Evolutionary conservation across 2,113 vertebrate species (phyloP).

Genomic region (Rousettus leschenaultii): DNA sequence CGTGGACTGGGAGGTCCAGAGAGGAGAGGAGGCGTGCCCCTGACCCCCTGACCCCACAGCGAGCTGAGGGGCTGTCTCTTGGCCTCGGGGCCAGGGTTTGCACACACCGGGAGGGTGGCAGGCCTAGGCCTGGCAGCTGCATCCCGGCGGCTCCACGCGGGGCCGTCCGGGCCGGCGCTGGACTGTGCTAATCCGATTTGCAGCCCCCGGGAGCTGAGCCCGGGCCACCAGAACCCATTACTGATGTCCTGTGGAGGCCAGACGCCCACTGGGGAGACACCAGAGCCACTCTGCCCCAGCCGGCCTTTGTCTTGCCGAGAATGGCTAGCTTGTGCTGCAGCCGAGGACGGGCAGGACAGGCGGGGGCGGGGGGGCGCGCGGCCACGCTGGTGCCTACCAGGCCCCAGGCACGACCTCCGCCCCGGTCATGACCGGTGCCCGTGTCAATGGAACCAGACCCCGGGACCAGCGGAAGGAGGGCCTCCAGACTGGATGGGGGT

Average conservation of each 20-base stretch:
- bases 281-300: slow-evolving; percentile 41
- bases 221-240: not conserved
- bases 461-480: not conserved
- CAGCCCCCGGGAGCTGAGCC: not conserved
- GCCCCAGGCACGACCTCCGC: not conserved
- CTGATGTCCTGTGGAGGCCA: slow-evolving; percentile 39
- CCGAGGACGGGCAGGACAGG: not conserved
- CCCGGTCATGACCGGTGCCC: not conserved
- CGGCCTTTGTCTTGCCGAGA: slow-evolving; percentile 70
- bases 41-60: not conserved
- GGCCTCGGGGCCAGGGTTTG: not conserved
- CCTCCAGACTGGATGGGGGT: not conserved
- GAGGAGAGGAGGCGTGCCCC: not conserved
- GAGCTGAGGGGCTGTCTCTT: not conserved
- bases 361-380: not conserved
- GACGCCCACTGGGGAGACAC: slow-evolving; percentile 40
- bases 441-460: not conserved
- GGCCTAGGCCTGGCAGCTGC: not conserved
- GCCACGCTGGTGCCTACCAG: not conserved
- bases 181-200: slow-evolving; percentile 51
- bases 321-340: slow-evolving; percentile 58
- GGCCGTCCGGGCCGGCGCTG: not conserved
- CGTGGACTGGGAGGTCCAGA: not conserved
- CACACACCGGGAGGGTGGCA: not conserved
- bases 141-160: not conserved